Evolutionary conservation across 2,797 vertebrate genomes (phyloP), one percentile per base, ranked within the genome.

Genomic region (Etheostoma nigrum): DNA sequence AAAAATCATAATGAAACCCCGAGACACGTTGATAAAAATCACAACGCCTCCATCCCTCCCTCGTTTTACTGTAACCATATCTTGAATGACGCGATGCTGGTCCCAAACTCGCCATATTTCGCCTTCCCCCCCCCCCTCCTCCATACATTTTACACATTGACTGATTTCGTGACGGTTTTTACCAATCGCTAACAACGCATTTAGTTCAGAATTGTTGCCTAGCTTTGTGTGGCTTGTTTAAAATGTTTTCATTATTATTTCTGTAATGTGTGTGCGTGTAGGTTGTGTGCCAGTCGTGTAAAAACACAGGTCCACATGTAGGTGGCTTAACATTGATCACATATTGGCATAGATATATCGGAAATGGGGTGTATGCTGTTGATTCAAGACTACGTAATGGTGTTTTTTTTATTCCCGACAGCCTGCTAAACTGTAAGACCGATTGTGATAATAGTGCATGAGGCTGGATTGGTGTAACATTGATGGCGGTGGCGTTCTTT

Each of bases 1-100:
- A 96, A 96, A 89, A 96, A 96, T 95, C 95, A 95, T 95, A 96
- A 96, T 96, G 95, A 95, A 95, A 95, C 87, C 91, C 87, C 83
- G 92, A 94, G 94, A 93, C 93, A 92, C 94, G 94, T 94, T 94
- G 94, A 95, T 94, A 95, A 95, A 94, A 95, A 95, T 83, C 89
- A 80, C 91, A 89, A 87, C 88, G 91, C 90, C 82, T 88, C 84
- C 91, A 89, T 91, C 91, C 91, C 87, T 85, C 81, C 79, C 78
- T 89, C 84, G 85, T 72, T 76, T 74, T 64, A 80, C 86, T 85
- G 88, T 83, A 85, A 85, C 87, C 85, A 72, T 88, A 73, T 86
- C 83, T 78, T 89, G 87, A 91, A 93, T 90, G 91, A 89, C 86
- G 92, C 87, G 90, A 93, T 85, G 79, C 79, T 90, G 89, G 83